These are phyloP conservation scores for Callyntrura sp. DNA, from an alignment of 2,888 invertebrate species.

Conservation along the genomic window DNA sequence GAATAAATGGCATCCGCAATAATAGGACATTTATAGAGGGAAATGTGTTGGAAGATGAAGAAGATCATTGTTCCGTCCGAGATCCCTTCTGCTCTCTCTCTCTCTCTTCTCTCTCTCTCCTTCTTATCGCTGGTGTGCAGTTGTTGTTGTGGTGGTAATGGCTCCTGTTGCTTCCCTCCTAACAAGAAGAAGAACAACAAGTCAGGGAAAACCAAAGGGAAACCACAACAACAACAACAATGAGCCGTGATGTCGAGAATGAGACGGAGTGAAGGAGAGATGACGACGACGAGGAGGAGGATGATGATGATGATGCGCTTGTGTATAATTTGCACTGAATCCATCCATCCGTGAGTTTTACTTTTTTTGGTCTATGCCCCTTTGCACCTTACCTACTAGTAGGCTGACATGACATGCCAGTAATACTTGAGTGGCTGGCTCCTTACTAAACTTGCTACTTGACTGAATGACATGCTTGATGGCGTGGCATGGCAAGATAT, in stretches of 20 bases:
- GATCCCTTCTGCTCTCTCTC: not conserved
- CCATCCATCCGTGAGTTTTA: slow-evolving; percentile 18
- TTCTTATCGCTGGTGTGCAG: slow-evolving; percentile 61
- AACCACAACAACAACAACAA: slow-evolving; percentile 21
- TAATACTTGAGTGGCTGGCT: not conserved
- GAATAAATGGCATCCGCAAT: too few relatives aligned
- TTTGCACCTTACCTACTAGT: slow-evolving; percentile 11
- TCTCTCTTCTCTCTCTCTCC: not conserved
- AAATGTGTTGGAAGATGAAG: slow-evolving; percentile 21
- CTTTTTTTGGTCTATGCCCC: slow-evolving; percentile 20
- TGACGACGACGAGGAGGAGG: not conserved
- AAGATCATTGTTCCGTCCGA: slow-evolving; percentile 44
- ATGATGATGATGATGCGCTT: slow-evolving; percentile 3
- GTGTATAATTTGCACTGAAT: slow-evolving; percentile 1
- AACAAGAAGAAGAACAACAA: not conserved
- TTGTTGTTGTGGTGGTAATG: slow-evolving; percentile 22
- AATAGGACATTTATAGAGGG: slow-evolving; percentile 42
- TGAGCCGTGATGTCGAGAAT: slow-evolving; percentile 4
- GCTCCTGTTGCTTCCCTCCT: not conserved
- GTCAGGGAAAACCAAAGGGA: slow-evolving; percentile 15
- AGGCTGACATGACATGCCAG: not conserved
- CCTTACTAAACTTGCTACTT: not conserved
- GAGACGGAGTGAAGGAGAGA: not conserved
- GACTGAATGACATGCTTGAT: slow-evolving; percentile 49
- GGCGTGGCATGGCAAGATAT: not conserved